Conservation (phyloP, 2,888 invertebrate genomes). For the Drosophila paranaensis region DNA sequence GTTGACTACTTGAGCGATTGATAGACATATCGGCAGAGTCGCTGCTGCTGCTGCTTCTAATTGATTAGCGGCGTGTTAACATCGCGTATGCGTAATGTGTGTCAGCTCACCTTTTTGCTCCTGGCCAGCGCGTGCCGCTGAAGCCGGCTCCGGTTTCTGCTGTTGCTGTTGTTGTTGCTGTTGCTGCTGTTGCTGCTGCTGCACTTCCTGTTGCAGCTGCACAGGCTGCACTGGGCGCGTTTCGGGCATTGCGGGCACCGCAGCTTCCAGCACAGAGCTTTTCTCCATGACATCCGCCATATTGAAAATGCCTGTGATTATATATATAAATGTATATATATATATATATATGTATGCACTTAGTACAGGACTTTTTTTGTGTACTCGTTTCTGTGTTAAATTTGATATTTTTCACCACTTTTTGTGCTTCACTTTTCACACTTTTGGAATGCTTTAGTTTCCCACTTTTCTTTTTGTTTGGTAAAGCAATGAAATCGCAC, state of each 20-base stretch:
- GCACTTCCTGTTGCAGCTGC: slow-evolving; percentile 59
- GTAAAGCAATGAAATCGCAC: slow-evolving; percentile 35
- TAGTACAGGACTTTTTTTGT: slow-evolving; percentile 61
- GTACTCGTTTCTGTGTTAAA: slow-evolving; percentile 45
- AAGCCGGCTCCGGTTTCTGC: slow-evolving; percentile 46
- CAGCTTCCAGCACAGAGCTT: slow-evolving; percentile 82
- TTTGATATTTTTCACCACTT: slow-evolving; percentile 21
- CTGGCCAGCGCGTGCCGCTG: slow-evolving; percentile 67
- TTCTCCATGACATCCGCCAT: slow-evolving; percentile 84
- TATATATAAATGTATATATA: slow-evolving; percentile 17
- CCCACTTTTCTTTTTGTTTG: slow-evolving; percentile 21
- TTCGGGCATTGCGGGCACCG: slow-evolving; percentile 65
- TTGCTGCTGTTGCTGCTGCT: slow-evolving; percentile 49
- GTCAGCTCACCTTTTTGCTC: slow-evolving; percentile 74
- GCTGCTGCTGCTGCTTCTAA: slow-evolving; percentile 33
- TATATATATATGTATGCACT: slow-evolving; percentile 53
- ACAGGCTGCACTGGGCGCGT: slow-evolving; percentile 53
- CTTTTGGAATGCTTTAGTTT: slow-evolving; percentile 57
- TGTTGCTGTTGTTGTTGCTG: slow-evolving; percentile 39
- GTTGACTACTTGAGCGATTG: slow-evolving; percentile 66
- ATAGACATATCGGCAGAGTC: slow-evolving; percentile 1
- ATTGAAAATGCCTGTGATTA: slow-evolving; percentile 65
- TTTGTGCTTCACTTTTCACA: slow-evolving; percentile 40
- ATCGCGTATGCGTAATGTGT: slow-evolving; percentile 65
- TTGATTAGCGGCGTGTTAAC: slow-evolving; percentile 62